Conservation (phyloP, 2,113 vertebrate genomes). For the Notothenia coriiceps region DNA sequence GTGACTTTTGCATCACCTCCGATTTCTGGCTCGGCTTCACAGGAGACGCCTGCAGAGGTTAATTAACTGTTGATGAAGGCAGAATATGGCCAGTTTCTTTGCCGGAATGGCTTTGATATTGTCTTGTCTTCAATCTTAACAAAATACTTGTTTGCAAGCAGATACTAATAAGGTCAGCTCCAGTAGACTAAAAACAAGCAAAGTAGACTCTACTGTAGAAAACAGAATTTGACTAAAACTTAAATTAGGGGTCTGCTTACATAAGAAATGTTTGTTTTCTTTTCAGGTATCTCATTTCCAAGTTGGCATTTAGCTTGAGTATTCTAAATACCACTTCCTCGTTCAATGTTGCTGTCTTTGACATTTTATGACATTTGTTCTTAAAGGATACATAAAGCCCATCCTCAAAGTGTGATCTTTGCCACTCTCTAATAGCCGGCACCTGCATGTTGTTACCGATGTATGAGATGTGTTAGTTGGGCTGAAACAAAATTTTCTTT, state of each 20-base stretch:
- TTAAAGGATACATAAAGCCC: conserved; percentile 44
- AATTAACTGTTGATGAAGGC: conserved; percentile 62
- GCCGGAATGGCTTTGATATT: conserved; percentile 58
- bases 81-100: conserved; percentile 46
- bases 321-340: not conserved
- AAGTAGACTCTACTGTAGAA: not conserved
- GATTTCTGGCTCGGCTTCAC: conserved; percentile 63
- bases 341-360: conserved; percentile 23
- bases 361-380: conserved; percentile 50
- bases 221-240: not conserved
- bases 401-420: conserved; percentile 51
- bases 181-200: conserved; percentile 2
- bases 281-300: conserved; percentile 1
- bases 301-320: conserved; percentile 17
- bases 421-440: conserved; percentile 36
- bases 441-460: conserved; percentile 14
- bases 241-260: not conserved
- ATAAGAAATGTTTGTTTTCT: not conserved
- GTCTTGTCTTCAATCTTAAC: conserved; percentile 18
- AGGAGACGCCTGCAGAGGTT: conserved; percentile 50
- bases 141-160: not conserved
- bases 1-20: conserved; percentile 15
- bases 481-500: conserved; percentile 50
- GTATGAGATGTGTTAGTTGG: conserved; percentile 40
- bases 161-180: conserved; percentile 6